Evolutionary conservation across 1,140 invertebrate genomes (phyloP).

Genomic region (Drosophila chauvacae): DNA sequence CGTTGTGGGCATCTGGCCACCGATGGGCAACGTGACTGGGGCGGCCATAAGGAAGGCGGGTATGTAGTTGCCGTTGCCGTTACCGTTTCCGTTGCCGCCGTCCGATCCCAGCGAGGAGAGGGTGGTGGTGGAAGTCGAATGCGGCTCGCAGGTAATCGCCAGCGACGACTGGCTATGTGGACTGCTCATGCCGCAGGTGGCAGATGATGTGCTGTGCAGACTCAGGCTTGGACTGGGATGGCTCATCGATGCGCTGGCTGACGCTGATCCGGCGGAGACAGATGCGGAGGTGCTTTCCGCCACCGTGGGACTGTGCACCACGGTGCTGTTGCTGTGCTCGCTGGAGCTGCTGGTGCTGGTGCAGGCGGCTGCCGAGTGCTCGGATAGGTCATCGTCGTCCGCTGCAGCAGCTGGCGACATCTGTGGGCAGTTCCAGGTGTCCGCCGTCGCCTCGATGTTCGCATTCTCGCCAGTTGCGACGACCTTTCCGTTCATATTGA

Average conservation of each 20-base stretch:
- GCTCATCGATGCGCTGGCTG: slow-evolving; percentile 20
- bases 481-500: slow-evolving; percentile 76
- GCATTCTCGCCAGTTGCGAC: slow-evolving; percentile 57
- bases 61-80: slow-evolving; percentile 55
- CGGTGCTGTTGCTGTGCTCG: slow-evolving; percentile 81
- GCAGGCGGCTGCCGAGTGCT: slow-evolving; percentile 74
- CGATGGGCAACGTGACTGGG: slow-evolving; percentile 73
- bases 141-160: slow-evolving; percentile 39
- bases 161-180: slow-evolving; percentile 28
- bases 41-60: slow-evolving; percentile 70
- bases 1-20: slow-evolving; percentile 38
- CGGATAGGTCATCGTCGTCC: slow-evolving; percentile 75
- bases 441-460: slow-evolving; percentile 42
- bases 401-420: slow-evolving; percentile 8
- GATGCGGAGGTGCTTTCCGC: slow-evolving; percentile 13
- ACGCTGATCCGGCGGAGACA: slow-evolving; percentile 11
- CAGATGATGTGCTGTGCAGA: slow-evolving; percentile 25
- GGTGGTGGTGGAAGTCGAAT: slow-evolving; percentile 49
- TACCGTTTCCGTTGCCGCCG: slow-evolving; percentile 12
- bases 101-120: slow-evolving; percentile 60
- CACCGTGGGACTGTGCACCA: slow-evolving; percentile 75
- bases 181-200: slow-evolving; percentile 4
- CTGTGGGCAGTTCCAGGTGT: slow-evolving; percentile 21
- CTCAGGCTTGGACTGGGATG: slow-evolving; percentile 62
- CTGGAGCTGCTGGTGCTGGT: slow-evolving; percentile 80